Percentiles rank a stretch among this genome's conserved stretches.
phyloP scores from a whole-genome alignment of 2,797 vertebrate species.

The Megalops cyprinoides region DNA sequence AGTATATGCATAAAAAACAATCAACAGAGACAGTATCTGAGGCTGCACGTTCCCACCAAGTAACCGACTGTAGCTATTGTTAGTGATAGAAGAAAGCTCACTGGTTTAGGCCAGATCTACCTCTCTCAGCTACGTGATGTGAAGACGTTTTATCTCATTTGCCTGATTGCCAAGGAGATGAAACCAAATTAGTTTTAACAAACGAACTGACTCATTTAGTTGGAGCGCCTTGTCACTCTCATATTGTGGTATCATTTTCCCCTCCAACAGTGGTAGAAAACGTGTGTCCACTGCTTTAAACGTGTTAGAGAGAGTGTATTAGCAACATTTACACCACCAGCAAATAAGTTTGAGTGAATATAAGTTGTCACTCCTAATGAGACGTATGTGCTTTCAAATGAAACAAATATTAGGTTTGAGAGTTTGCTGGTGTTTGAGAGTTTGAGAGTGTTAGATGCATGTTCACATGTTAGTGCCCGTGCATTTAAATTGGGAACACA shows the following conservation, averaged over 20 bases:
- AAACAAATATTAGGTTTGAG: no score
- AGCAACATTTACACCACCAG: background rate
- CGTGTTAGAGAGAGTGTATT: background rate
- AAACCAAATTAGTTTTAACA: no score
- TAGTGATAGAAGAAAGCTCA: background rate
- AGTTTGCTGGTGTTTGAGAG: background rate
- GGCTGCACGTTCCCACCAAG: background rate
- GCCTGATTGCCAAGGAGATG: background rate
- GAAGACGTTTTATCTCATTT: background rate
- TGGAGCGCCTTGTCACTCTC: no score
- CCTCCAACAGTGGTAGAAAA: no score
- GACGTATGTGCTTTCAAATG: no score
- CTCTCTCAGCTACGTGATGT: background rate
- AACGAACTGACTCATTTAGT: no score
- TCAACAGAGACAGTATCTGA: background rate
- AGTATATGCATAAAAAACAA: background rate
- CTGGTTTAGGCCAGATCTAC: background rate
- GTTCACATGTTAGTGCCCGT: background rate
- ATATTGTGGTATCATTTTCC: no score
- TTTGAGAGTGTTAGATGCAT: background rate
- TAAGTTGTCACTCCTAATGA: no score
- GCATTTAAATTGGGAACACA: constrained; percentile 2
- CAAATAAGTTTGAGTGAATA: no score
- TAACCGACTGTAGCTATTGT: background rate
- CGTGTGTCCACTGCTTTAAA: background rate